Conservation (phyloP, 2,113 vertebrate genomes). For the Felis catus region DNA sequence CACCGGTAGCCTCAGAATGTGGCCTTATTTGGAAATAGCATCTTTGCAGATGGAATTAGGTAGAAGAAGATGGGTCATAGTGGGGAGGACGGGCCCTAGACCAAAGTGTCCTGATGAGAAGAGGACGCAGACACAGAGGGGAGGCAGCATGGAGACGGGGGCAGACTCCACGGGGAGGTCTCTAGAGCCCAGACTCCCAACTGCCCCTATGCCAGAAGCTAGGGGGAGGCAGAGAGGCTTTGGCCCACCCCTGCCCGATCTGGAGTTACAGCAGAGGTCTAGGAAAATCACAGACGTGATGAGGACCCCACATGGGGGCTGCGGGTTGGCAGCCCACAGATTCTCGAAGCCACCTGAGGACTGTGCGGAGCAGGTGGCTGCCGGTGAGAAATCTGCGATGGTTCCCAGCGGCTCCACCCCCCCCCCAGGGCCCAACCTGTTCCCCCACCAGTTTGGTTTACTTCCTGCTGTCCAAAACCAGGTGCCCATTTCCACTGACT, state of each 20-base stretch:
- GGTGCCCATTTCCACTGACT: too few relatives aligned
- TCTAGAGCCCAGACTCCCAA: neutral
- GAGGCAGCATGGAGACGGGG: rapidly evolving
- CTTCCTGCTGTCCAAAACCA: neutral
- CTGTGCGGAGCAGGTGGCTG: too few relatives aligned
- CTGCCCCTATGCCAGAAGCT: neutral
- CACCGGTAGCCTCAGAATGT: neutral
- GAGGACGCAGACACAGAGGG: neutral
- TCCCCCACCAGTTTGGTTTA: neutral
- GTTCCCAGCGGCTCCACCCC: neutral
- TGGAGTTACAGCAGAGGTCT: neutral
- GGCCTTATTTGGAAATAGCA: neutral
- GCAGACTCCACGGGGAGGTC: rapidly evolving
- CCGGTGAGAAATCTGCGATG: rapidly evolving
- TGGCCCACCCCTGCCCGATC: rapidly evolving
- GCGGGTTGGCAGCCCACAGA: rapidly evolving
- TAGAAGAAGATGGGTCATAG: neutral
- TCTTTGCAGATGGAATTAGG: neutral
- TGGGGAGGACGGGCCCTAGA: too few relatives aligned
- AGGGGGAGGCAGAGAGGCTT: too few relatives aligned
- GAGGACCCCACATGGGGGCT: neutral
- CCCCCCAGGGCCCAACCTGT: rapidly evolving
- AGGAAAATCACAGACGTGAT: rapidly evolving
- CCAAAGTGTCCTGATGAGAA: neutral
- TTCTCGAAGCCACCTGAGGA: neutral